These are phyloP conservation scores for Serrognathus titanus DNA, from an alignment of 2,888 invertebrate species.

Conservation along the genomic window DNA sequence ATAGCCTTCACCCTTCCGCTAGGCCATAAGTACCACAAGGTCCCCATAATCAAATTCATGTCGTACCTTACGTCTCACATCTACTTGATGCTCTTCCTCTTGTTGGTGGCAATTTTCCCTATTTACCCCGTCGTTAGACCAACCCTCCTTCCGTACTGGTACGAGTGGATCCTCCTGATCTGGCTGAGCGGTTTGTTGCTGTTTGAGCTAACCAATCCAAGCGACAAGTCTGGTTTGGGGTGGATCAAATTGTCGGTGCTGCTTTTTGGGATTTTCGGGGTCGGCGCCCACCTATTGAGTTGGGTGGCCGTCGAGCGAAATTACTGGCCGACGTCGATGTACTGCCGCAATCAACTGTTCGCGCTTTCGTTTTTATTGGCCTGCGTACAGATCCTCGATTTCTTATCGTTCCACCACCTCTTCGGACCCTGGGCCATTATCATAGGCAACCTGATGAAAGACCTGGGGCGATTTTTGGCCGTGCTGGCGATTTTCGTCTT, in stretches of 20 bases:
- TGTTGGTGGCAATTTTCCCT: conserved; percentile 86
- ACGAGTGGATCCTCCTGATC: conserved; percentile 92
- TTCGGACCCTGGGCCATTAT: conserved; percentile 99
- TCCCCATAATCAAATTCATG: conserved; percentile 99
- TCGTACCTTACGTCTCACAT: conserved; percentile 98
- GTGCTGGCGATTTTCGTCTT: conserved; percentile 97
- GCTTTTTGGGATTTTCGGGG: conserved; percentile 84
- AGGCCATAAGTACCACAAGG: conserved; percentile 94
- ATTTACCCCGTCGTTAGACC: conserved; percentile 78
- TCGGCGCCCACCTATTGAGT: conserved; percentile 83
- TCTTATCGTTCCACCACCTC: conserved; percentile 96
- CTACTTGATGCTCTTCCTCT: conserved; percentile 90
- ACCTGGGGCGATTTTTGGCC: conserved; percentile 93
- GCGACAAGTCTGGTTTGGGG: conserved; percentile 94
- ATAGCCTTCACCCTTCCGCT: conserved; percentile 91
- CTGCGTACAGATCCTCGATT: conserved; percentile 96
- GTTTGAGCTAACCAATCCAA: conserved; percentile 96
- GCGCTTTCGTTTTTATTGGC: conserved; percentile 92
- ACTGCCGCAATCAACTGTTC: conserved; percentile 94
- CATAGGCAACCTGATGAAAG: conserved; percentile 92
- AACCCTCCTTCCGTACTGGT: conserved; percentile 85
- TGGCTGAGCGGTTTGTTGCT: conserved; percentile 93
- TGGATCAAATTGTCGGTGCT: conserved; percentile 88
- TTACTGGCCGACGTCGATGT: conserved; percentile 85
- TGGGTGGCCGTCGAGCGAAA: conserved; percentile 65